Evolutionary conservation across 1,140 invertebrate genomes (phyloP), one percentile per base, ranked within the genome.

Genomic region (Metaphire vulgaris): DNA sequence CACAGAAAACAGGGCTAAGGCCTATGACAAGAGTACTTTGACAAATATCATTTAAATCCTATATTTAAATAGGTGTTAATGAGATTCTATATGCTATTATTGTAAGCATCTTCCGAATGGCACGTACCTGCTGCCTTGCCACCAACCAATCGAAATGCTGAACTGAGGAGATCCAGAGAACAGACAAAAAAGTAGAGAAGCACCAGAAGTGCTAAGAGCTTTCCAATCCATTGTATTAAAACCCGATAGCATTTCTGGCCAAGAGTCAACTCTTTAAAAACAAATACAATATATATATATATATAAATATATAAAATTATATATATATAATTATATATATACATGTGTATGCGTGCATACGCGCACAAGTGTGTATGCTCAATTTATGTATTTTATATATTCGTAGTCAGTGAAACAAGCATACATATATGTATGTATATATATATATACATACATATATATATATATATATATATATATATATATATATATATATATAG

Each of bases 111-210:
- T n/a, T n/a, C n/a, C n/a, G n/a, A n/a, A n/a, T n/a, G n/a, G n/a
- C n/a, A n/a, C n/a, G n/a, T 30, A 56, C 41, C 41, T 56, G 41
- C 41, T 56, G 41, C 21, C 65, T 68, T 56, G 41, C 88, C 88
- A 6, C 89, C 89, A 31, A 89, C 74, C 15, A 89, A 81, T 15
- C 86, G 81, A 79, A 89, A 89, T 15, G 88, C 85, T 2, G 83
- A 81, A 26, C 87, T 87, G 32, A 89, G 81, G 15, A 88, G 81
- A 65, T 88, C 87, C 74, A 89, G 79, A 21, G 88, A 88, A 77
- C 87, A 89, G 69, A 89, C 85, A 80, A 89, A 89, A 56, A 87
- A 79, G 82, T 88, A 89, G 0, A 89, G 82, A 2, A 88, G 80
- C 6, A 72, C 32, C 0, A 87, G 26, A 0, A 88, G 82, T 0